A percentile compares a stretch with the other conserved stretches of the same genome.
Conservation (phyloP, 37 sponge, comb jelly and placozoan genomes). For the Crambe crambe region DNA sequence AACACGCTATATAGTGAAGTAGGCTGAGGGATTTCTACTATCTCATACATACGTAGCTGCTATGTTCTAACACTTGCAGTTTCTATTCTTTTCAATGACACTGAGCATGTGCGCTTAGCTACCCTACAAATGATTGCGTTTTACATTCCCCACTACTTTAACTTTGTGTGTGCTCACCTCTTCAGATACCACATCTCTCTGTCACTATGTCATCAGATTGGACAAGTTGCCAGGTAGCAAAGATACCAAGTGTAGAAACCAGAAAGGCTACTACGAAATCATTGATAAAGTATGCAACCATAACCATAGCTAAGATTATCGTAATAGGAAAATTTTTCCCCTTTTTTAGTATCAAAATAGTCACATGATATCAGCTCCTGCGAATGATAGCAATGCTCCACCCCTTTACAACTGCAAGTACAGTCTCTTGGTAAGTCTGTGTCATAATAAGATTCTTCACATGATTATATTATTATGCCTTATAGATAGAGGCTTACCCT, state of each 20-base stretch:
- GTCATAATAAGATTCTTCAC: too few species aligned
- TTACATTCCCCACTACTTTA: too few species aligned
- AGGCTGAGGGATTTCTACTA: too few species aligned
- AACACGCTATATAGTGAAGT: too few species aligned
- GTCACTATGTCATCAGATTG: not conserved
- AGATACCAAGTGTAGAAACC: not conserved
- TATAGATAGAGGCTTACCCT: not conserved
- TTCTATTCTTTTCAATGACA: too few species aligned
- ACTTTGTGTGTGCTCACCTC: too few species aligned
- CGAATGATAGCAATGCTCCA: not conserved
- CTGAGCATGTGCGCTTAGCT: too few species aligned
- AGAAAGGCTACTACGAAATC: not conserved
- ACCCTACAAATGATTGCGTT: too few species aligned
- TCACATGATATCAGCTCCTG: not conserved
- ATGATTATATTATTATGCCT: not conserved
- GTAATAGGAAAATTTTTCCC: not conserved
- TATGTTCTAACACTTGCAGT: too few species aligned
- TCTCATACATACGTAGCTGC: too few species aligned
- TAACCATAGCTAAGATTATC: not conserved
- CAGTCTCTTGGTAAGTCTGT: conserved; percentile 11
- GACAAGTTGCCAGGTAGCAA: not conserved
- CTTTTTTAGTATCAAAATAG: not conserved
- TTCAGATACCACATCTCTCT: not conserved
- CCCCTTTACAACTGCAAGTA: conserved; percentile 36
- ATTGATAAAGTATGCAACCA: not conserved